Evolutionary conservation across 2,113 vertebrate genomes (phyloP).

Genomic region (Globicephala melas): DNA sequence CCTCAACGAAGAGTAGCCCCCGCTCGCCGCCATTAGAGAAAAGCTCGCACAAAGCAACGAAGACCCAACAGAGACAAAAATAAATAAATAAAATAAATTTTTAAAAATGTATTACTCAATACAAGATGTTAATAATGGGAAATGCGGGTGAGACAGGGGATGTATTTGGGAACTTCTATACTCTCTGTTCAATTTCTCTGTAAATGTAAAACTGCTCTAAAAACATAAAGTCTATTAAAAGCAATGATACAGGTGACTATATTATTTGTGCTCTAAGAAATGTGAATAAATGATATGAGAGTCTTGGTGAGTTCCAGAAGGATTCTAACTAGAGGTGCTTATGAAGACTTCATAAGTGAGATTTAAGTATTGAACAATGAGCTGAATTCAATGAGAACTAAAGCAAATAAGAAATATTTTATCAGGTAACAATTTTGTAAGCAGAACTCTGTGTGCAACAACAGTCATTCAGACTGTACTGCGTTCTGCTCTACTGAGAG

Average conservation of each 20-base stretch:
- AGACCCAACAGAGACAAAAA: too few relatives aligned
- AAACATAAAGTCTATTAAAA: too few relatives aligned
- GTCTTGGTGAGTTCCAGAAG: background rate
- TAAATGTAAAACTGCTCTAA: too few relatives aligned
- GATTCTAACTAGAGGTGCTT: background rate
- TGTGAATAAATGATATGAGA: background rate
- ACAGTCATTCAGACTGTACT: background rate
- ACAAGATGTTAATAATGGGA: too few relatives aligned
- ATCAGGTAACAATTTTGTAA: background rate
- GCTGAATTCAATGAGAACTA: background rate
- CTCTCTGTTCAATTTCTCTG: too few relatives aligned
- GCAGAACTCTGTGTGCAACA: background rate
- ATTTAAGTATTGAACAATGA: background rate
- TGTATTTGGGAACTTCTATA: too few relatives aligned
- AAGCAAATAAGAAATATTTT: background rate
- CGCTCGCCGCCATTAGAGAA: too few relatives aligned
- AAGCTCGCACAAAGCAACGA: too few relatives aligned
- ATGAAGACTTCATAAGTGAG: background rate
- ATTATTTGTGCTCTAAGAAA: conserved; percentile 4
- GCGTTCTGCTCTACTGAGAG: background rate
- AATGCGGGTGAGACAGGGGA: too few relatives aligned
- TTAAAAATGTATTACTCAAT: too few relatives aligned
- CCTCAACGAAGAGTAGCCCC: too few relatives aligned
- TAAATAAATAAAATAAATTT: too few relatives aligned
- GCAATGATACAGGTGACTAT: background rate